phyloP scores from a whole-genome alignment of 1,140 invertebrate species.

The Lepidurus arcticus region DNA sequence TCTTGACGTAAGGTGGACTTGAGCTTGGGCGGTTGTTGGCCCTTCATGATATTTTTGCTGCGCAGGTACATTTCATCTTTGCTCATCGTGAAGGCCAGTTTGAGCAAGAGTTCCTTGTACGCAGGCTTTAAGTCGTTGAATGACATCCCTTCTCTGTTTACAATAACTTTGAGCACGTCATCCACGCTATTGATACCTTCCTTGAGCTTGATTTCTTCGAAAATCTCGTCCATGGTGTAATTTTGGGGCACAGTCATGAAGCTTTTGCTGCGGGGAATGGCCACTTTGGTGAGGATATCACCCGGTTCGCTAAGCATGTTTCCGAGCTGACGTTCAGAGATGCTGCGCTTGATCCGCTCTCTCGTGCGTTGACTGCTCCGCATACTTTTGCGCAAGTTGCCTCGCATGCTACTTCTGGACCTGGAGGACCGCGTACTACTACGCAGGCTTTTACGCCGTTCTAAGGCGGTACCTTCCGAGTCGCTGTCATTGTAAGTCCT shows the following conservation, averaged over 20 bases:
- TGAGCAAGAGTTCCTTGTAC: conserved; percentile 80
- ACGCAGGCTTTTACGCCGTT: conserved; percentile 28
- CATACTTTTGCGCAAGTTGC: conserved; percentile 29
- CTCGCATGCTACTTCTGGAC: conserved; percentile 29
- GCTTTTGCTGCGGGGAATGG: conserved; percentile 71
- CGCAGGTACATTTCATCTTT: conserved; percentile 84
- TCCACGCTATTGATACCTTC: conserved; percentile 80
- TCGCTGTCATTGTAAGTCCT: conserved; percentile 8
- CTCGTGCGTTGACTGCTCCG: conserved; percentile 23
- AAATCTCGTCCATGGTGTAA: conserved; percentile 38
- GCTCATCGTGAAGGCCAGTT: conserved; percentile 75
- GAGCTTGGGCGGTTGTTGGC: conserved; percentile 48
- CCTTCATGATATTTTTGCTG: conserved; percentile 79
- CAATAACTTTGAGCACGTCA: conserved; percentile 77
- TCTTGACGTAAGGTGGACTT: conserved; percentile 26
- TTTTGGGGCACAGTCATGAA: conserved; percentile 46
- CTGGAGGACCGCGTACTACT: conserved; percentile 25
- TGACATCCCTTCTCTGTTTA: conserved; percentile 83
- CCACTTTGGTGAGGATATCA: conserved; percentile 73
- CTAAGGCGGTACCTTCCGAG: conserved; percentile 1
- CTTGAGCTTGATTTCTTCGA: conserved; percentile 45
- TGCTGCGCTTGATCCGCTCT: conserved; percentile 30
- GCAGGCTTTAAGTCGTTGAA: conserved; percentile 85
- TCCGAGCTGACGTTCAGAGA: conserved; percentile 33
- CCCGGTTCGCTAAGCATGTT: conserved; percentile 44